phyloP scores from a whole-genome alignment of 2,113 vertebrate species.

The Lophius piscatorius region DNA sequence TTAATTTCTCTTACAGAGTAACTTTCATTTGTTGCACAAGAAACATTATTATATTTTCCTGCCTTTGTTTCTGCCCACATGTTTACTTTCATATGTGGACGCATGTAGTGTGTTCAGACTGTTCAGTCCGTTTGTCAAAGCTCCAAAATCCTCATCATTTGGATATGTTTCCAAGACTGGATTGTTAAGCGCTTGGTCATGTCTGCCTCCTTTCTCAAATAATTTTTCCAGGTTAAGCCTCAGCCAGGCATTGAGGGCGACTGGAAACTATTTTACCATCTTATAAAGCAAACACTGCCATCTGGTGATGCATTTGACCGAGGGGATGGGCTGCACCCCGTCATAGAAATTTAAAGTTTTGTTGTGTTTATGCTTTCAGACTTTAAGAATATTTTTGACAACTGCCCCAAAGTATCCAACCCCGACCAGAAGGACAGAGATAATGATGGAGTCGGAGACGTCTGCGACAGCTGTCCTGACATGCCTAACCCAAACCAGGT shows the following conservation, averaged over 20 bases:
- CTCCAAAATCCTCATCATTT: conserved; percentile 60
- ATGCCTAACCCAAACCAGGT: conserved; percentile 96
- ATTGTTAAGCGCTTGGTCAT: conserved; percentile 70
- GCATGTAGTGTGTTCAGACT: conserved; percentile 29
- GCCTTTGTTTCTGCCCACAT: conserved; percentile 10
- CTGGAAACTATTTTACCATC: conserved; percentile 77
- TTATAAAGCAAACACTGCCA: conserved; percentile 64
- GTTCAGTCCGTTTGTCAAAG: conserved; percentile 40
- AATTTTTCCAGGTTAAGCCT: conserved; percentile 70
- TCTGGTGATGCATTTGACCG: conserved; percentile 60
- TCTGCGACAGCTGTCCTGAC: conserved; percentile 94
- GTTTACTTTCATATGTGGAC: conserved; percentile 13
- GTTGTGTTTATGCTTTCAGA: conserved; percentile 77
- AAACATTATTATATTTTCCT: conserved; percentile 19
- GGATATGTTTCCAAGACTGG: conserved; percentile 67
- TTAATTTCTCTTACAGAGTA: conserved; percentile 7
- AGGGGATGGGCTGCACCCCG: conserved; percentile 19
- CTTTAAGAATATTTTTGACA: conserved; percentile 92
- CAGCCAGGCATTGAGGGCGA: conserved; percentile 65
- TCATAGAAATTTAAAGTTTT: conserved; percentile 21
- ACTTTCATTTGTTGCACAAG: conserved; percentile 52
- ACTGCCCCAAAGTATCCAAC: conserved; percentile 90
- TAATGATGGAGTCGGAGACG: conserved; percentile 92
- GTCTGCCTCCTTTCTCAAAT: conserved; percentile 70
- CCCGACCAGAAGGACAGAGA: conserved; percentile 88